Evolutionary conservation across 2,113 vertebrate species (phyloP).

Genomic region (Grammomys dolichurus): DNA sequence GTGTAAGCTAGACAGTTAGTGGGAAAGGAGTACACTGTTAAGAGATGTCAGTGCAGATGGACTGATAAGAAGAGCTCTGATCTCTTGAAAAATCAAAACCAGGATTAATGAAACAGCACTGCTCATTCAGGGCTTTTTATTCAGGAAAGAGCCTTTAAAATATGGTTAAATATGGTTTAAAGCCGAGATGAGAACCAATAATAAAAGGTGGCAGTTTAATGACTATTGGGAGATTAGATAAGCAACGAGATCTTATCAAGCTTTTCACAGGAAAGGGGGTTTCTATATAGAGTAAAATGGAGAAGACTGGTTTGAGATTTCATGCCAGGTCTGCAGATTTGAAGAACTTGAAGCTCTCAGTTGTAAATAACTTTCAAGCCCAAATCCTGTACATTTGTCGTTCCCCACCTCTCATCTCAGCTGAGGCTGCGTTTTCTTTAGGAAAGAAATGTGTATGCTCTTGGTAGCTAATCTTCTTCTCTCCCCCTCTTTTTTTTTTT

Average conservation of each 20-base stretch:
- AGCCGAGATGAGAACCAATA: conserved; percentile 18
- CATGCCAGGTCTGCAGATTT: conserved; percentile 36
- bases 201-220: conserved; percentile 20
- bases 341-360: conserved; percentile 6
- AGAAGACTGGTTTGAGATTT: conserved; percentile 27
- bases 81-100: conserved; percentile 59
- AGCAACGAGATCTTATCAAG: conserved; percentile 48
- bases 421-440: conserved; percentile 57
- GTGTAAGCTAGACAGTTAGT: conserved; percentile 17
- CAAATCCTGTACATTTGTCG: background rate
- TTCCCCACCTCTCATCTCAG: conserved; percentile 4
- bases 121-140: conserved; percentile 41
- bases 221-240: background rate
- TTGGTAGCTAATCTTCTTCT: conserved; percentile 44
- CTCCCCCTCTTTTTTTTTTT: background rate
- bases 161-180: conserved; percentile 31
- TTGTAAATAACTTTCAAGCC: conserved; percentile 38
- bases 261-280: conserved; percentile 5
- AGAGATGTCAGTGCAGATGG: background rate
- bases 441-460: conserved; percentile 55
- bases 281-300: conserved; percentile 48
- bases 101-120: conserved; percentile 39
- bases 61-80: conserved; percentile 31
- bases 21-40: conserved; percentile 46
- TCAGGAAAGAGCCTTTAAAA: conserved; percentile 53